Evolutionary conservation across 2,113 vertebrate species (phyloP), one percentile per base, ranked within the genome.

Genomic region (Spermophilus dauricus): DNA sequence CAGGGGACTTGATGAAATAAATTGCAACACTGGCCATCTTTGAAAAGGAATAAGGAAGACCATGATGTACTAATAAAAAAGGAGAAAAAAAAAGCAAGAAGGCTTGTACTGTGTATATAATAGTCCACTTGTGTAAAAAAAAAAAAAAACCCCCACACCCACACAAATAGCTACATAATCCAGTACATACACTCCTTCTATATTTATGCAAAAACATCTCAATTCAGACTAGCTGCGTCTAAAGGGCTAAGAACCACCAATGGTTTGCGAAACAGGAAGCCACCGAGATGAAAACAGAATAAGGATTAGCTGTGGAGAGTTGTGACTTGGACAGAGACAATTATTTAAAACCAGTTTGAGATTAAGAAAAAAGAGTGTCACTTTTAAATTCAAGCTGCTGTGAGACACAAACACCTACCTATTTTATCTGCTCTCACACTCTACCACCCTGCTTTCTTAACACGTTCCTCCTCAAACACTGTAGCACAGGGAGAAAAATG

Each of bases 201-300:
- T 18, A 42, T 8, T 45, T 56, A 65, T 45, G 34, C 7, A 84
- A 78, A 72, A 22, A 45, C 14, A 76, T 32, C 65, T 87, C 85
- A 92, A 13, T 84, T 86, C 51, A 93, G 20, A 37, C 26, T 81
- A 80, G 26, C 58, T 86, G 22, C 16, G 39, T 63, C 86, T 82
- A 39, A 53, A 81, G 48, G n/a, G 22, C 61, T 91, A 26, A 86
- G 63, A 73, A 48, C 30, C 37, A 77, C 3, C 69, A 67, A 22
- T 89, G 63, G 45, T 58, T 69, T 89, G 58, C 94, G 70, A 82
- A 92, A 65, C 20, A 26, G n/a, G 86, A 37, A 51, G 37, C 76
- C 87, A 84, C 22, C 65, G n/a, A 51, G 28, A 30, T 51, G 20
- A n/a, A 95, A 88, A 96, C 37, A 94, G 30, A 95, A 45, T 22